Percentiles rank a stretch among this genome's conserved stretches.
Evolutionary conservation across 2,888 invertebrate species (phyloP).

Genomic region (Drosophila pseudotalamancana): DNA sequence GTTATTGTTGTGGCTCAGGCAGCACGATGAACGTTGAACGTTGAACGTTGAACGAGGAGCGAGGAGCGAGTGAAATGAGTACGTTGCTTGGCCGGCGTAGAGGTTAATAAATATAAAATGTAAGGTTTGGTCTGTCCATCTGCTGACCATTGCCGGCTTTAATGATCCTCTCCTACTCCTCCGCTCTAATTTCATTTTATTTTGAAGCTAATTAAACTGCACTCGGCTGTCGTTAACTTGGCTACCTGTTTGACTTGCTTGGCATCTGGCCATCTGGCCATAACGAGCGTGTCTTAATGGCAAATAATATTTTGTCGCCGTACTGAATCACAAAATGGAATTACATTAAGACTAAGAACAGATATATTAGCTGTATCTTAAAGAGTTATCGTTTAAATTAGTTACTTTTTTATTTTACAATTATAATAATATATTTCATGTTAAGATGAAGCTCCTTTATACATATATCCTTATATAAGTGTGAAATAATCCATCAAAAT

Average conservation of each 20-base stretch:
- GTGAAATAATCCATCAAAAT: no score
- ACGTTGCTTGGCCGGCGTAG: conserved; percentile 20
- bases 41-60: no score
- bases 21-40: no score
- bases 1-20: conserved; percentile 66
- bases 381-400: neutral
- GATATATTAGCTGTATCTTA: neutral
- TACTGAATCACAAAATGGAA: conserved; percentile 17
- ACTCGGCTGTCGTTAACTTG: conserved; percentile 60
- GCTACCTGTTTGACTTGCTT: conserved; percentile 16
- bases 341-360: neutral
- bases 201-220: conserved; percentile 77
- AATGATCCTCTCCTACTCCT: conserved; percentile 13
- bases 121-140: conserved; percentile 52
- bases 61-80: neutral
- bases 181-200: conserved; percentile 66
- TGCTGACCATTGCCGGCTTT: conserved; percentile 35
- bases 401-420: no score
- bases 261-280: conserved; percentile 32
- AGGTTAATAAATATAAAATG: conserved; percentile 81
- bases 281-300: conserved; percentile 35
- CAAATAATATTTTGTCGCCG: conserved; percentile 47
- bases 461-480: no score
- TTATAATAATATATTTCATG: no score
- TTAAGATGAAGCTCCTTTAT: no score